Evolutionary conservation across 2,797 vertebrate species (phyloP).

Genomic region (Xiphophorus birchmanni): DNA sequence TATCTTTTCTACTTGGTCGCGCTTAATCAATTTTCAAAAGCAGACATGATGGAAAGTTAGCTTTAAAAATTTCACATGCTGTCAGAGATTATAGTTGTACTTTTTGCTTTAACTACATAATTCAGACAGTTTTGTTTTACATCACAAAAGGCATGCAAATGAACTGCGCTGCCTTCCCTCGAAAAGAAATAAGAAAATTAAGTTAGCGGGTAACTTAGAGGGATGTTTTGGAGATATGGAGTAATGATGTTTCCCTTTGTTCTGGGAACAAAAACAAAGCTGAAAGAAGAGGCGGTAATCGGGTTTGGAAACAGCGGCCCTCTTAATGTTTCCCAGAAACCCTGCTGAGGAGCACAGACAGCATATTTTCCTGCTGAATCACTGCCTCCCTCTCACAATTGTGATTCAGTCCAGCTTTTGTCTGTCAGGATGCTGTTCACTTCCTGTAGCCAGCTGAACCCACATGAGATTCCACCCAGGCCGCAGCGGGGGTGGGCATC

Average conservation of each 20-base stretch:
- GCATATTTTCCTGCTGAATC: slow-evolving; percentile 47
- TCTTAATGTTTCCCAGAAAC: slow-evolving; percentile 20
- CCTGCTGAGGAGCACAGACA: slow-evolving; percentile 31
- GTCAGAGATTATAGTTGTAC: not conserved
- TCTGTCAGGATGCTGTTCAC: slow-evolving; percentile 43
- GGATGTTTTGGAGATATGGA: slow-evolving; percentile 8
- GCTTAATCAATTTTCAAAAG: not conserved
- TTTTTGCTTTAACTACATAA: not conserved
- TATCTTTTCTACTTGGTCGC: not conserved
- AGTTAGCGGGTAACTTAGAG: slow-evolving; percentile 6
- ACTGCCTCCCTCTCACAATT: slow-evolving; percentile 24
- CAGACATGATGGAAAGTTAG: slow-evolving; percentile 1
- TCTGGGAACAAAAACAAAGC: slow-evolving; percentile 18
- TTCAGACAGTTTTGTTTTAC: not conserved
- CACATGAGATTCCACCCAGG: slow-evolving; percentile 34
- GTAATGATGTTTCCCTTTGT: slow-evolving; percentile 13
- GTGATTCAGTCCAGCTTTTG: slow-evolving; percentile 53
- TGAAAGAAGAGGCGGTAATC: slow-evolving; percentile 12
- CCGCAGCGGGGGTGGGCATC: slow-evolving; percentile 47
- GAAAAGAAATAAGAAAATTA: not conserved
- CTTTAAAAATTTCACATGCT: not conserved
- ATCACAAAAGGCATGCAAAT: not conserved
- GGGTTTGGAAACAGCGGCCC: slow-evolving; percentile 6
- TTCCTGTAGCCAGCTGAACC: slow-evolving; percentile 46
- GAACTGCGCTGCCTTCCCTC: not conserved